These are phyloP conservation scores for Oxyscelio sp. DNA, from an alignment of 2,888 invertebrate genomes.

Conservation along the genomic window DNA sequence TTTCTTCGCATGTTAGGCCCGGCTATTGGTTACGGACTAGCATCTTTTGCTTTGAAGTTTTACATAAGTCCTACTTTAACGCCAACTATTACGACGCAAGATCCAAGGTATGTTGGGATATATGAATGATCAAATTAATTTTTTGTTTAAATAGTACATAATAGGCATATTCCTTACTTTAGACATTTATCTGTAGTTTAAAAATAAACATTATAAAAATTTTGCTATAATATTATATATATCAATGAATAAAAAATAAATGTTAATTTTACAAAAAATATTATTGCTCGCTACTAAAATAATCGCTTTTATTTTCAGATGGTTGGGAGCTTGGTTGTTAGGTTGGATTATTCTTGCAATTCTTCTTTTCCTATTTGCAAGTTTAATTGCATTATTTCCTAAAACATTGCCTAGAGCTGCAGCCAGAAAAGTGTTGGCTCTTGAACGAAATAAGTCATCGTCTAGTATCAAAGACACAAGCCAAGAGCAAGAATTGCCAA, in stretches of 20 bases:
- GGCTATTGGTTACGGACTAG: slow-evolving; percentile 91
- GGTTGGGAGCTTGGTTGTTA: slow-evolving; percentile 96
- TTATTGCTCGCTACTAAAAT: too few relatives aligned
- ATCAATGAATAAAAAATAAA: neutral
- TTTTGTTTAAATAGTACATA: too few relatives aligned
- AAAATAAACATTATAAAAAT: too few relatives aligned
- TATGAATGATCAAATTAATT: too few relatives aligned
- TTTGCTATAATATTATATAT: too few relatives aligned
- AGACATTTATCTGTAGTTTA: too few relatives aligned
- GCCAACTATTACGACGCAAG: slow-evolving; percentile 91
- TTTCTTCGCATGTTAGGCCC: slow-evolving; percentile 92
- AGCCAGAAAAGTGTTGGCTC: slow-evolving; percentile 89
- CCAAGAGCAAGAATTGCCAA: slow-evolving; percentile 83
- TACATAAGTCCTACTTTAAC: slow-evolving; percentile 91
- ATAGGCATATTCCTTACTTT: too few relatives aligned
- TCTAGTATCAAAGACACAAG: slow-evolving; percentile 79
- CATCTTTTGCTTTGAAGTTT: slow-evolving; percentile 91
- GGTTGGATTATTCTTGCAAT: slow-evolving; percentile 92
- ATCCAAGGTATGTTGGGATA: slow-evolving; percentile 90
- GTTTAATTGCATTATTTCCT: slow-evolving; percentile 92
- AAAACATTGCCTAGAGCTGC: slow-evolving; percentile 92
- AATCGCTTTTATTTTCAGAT: slow-evolving; percentile 89
- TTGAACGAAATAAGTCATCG: slow-evolving; percentile 85
- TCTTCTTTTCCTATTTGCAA: slow-evolving; percentile 90
- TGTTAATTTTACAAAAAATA: too few relatives aligned